phyloP scores from a whole-genome alignment of 2,113 vertebrate genomes.

The Scolopax mira region DNA sequence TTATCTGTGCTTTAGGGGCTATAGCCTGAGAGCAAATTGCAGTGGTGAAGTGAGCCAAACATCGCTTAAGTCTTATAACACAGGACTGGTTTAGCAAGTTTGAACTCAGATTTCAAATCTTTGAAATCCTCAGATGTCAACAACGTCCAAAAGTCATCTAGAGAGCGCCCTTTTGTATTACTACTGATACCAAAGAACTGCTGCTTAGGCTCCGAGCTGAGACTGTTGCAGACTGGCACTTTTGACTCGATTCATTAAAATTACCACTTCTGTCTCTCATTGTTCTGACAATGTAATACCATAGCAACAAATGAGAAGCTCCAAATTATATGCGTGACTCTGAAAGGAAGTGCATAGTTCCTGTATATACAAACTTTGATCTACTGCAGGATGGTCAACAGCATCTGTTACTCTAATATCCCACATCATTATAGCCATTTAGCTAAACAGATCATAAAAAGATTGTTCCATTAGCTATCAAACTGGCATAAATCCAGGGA shows the following conservation, averaged over 20 bases:
- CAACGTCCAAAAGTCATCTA: background rate
- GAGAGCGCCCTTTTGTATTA: background rate
- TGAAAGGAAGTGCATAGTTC: constrained; percentile 35
- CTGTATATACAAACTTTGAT: constrained; percentile 17
- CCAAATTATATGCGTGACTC: background rate
- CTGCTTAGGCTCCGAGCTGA: background rate
- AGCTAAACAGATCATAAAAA: constrained; percentile 42
- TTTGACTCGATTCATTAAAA: background rate
- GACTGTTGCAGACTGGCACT: background rate
- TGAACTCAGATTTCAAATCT: background rate
- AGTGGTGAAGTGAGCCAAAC: accelerated
- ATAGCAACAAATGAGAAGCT: constrained; percentile 40
- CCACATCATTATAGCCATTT: constrained; percentile 24
- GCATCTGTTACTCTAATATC: constrained; percentile 40
- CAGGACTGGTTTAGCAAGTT: background rate
- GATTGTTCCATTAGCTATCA: constrained; percentile 11
- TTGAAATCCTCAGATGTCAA: background rate
- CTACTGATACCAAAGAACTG: background rate
- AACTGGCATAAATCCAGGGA: constrained; percentile 23
- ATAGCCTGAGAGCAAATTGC: background rate
- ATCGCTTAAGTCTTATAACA: background rate
- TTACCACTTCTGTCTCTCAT: background rate
- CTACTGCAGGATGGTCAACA: constrained; percentile 34
- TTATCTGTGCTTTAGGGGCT: background rate
- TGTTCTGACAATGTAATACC: background rate